Percentiles rank a stretch among this genome's conserved stretches.
Evolutionary conservation across 2,888 invertebrate species (phyloP).

Genomic region (Pachymerium ferrugineum): DNA sequence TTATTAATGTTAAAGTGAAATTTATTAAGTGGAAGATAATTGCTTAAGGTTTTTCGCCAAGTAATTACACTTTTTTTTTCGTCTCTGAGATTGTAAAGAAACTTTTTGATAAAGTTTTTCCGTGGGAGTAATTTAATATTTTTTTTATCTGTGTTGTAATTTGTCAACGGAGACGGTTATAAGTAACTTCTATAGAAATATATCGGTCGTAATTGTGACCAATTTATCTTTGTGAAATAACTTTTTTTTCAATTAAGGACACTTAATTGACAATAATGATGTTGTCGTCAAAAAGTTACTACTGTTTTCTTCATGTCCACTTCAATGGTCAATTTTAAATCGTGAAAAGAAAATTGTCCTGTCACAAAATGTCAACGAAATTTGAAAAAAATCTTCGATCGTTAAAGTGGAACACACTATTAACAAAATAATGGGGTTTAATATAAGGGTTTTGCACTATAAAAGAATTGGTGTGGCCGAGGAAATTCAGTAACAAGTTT

Average conservation of each 20-base stretch:
- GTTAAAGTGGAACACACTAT: neutral
- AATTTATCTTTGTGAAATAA: neutral
- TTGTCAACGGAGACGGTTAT: neutral
- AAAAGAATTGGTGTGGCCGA: too few species aligned
- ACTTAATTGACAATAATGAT: conserved; percentile 6
- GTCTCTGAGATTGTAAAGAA: too few species aligned
- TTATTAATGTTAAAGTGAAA: neutral
- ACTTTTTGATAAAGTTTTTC: too few species aligned
- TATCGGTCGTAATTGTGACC: neutral
- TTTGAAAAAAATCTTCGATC: too few species aligned
- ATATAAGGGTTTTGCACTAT: too few species aligned
- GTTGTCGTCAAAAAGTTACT: neutral
- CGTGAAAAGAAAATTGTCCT: neutral
- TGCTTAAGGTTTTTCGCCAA: neutral
- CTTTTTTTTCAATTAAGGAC: too few species aligned
- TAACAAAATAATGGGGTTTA: too few species aligned
- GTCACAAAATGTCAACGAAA: neutral
- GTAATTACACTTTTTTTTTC: neutral
- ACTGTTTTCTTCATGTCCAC: neutral
- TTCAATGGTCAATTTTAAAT: neutral
- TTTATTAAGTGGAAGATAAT: conserved; percentile 19
- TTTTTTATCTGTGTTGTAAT: too few species aligned
- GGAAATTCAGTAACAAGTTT: too few species aligned
- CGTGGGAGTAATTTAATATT: too few species aligned
- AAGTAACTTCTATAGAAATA: neutral